Conservation (phyloP, 2,888 invertebrate species). For the Pristionchus fissidentatus region DNA sequence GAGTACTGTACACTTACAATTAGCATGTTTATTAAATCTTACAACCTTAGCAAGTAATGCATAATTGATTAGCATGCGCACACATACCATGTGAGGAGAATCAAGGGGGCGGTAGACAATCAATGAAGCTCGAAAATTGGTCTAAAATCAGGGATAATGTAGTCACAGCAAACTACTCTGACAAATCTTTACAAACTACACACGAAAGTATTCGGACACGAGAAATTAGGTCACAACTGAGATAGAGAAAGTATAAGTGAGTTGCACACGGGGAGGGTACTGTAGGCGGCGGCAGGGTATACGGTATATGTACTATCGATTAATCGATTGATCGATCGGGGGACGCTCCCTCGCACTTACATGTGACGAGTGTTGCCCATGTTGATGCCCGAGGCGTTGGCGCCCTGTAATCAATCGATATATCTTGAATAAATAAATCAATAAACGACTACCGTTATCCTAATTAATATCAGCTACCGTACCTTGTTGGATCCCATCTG, state of each 20-base stretch:
- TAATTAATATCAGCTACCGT: not conserved
- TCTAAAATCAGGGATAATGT: not conserved
- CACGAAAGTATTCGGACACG: not conserved
- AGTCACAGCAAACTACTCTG: too few species aligned
- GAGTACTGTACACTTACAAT: too few species aligned
- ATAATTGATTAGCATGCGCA: constrained; percentile 29
- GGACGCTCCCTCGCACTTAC: constrained; percentile 54
- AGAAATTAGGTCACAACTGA: not conserved
- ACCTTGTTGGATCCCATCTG: constrained; percentile 95
- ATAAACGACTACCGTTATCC: not conserved
- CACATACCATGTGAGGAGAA: not conserved
- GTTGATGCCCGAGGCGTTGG: constrained; percentile 94
- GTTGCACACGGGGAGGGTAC: constrained; percentile 21
- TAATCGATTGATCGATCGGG: not conserved
- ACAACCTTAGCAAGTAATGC: not conserved
- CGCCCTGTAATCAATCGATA: constrained; percentile 80
- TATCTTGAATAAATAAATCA: not conserved
- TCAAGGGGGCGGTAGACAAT: not conserved
- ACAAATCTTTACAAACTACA: not conserved
- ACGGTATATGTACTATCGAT: constrained; percentile 8
- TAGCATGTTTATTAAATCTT: not conserved
- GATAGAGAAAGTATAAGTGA: not conserved
- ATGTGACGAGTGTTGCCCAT: constrained; percentile 95
- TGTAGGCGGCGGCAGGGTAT: too few species aligned
- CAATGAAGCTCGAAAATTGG: not conserved